These are phyloP conservation scores for Tachypleus tridentatus DNA, from an alignment of 1,140 invertebrate species.

Conservation along the genomic window DNA sequence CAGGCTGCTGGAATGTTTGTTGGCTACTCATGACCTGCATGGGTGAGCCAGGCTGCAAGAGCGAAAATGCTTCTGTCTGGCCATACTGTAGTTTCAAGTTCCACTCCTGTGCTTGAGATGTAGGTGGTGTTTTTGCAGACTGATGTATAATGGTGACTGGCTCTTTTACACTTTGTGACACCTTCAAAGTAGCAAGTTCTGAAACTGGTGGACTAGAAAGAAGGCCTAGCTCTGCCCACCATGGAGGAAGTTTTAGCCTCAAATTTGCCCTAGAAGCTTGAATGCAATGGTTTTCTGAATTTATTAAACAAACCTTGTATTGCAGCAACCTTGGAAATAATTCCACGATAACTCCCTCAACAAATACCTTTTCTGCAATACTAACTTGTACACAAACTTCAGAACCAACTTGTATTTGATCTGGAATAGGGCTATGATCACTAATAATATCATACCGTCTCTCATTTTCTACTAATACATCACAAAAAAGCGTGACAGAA, in stretches of 20 bases:
- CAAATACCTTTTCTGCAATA: constrained; percentile 52
- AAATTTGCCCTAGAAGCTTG: constrained; percentile 64
- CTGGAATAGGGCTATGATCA: constrained; percentile 76
- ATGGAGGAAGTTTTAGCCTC: constrained; percentile 78
- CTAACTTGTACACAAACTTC: constrained; percentile 46
- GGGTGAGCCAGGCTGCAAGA: not conserved
- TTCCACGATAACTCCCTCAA: constrained; percentile 61
- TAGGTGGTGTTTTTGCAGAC: not conserved
- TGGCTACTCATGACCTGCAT: not conserved
- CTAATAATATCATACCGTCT: constrained; percentile 79
- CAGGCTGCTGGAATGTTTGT: not conserved
- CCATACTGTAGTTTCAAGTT: not conserved
- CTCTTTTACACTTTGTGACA: constrained; percentile 9
- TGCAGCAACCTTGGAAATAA: constrained; percentile 56
- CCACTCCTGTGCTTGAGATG: constrained; percentile 11
- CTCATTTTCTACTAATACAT: constrained; percentile 33
- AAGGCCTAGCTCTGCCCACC: constrained; percentile 70
- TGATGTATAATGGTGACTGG: not conserved
- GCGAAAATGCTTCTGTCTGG: not conserved
- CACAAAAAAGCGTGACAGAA: no score
- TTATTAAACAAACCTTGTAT: constrained; percentile 59
- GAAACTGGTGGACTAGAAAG: constrained; percentile 2
- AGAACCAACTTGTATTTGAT: constrained; percentile 52
- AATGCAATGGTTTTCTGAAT: constrained; percentile 27
- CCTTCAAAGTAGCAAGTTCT: constrained; percentile 4